These are phyloP conservation scores for Molorchus minor DNA, from an alignment of 2,888 invertebrate genomes.

Conservation along the genomic window DNA sequence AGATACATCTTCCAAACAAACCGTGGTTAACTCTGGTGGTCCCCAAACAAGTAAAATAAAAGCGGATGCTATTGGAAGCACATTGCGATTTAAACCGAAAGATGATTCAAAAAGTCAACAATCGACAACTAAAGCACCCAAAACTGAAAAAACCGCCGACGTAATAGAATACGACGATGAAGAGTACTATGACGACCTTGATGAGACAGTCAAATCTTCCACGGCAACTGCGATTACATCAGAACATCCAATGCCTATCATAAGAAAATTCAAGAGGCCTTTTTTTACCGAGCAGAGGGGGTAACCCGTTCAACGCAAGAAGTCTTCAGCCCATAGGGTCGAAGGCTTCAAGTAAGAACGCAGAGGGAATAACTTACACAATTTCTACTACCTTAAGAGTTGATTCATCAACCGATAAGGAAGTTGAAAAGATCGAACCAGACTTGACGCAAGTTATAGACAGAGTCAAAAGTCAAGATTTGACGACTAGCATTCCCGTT, in stretches of 20 bases:
- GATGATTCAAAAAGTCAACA: no score
- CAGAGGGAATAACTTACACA: slow-evolving; percentile 4
- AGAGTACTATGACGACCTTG: neutral
- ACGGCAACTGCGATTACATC: slow-evolving; percentile 51
- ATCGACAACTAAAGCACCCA: no score
- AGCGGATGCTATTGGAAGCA: no score
- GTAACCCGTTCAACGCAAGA: slow-evolving; percentile 78
- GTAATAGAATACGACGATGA: neutral
- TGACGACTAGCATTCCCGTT: slow-evolving; percentile 25
- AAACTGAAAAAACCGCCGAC: no score
- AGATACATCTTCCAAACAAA: slow-evolving; percentile 35
- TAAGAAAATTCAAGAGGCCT: slow-evolving; percentile 79
- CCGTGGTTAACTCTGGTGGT: no score
- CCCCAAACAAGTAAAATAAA: no score
- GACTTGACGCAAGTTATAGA: slow-evolving; percentile 24
- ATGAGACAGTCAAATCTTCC: slow-evolving; percentile 34
- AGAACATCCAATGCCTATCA: slow-evolving; percentile 61
- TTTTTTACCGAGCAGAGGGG: slow-evolving; percentile 84
- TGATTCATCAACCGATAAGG: slow-evolving; percentile 20
- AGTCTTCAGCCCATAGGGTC: slow-evolving; percentile 76
- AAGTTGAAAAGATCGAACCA: slow-evolving; percentile 28
- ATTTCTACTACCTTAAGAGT: neutral
- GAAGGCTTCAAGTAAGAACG: slow-evolving; percentile 46
- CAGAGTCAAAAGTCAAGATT: slow-evolving; percentile 31
- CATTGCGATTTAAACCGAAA: no score